Evolutionary conservation across 2,888 invertebrate genomes (phyloP).

Genomic region (Eucera pruinosa): DNA sequence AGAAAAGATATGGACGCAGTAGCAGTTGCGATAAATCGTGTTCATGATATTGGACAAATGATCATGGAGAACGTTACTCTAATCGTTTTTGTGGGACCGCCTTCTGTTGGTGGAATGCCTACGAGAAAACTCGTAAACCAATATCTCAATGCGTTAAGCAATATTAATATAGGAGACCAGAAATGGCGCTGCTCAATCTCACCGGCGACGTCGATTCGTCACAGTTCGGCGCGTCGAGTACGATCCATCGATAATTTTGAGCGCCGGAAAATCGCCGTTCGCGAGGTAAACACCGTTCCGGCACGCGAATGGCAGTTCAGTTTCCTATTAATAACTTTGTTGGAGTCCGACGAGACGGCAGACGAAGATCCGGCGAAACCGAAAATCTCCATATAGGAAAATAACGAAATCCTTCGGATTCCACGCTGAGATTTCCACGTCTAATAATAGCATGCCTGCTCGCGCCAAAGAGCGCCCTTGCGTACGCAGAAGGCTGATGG

Average conservation of each 20-base stretch:
- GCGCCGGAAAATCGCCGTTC: constrained; percentile 45
- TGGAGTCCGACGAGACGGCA: neutral
- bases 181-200: constrained; percentile 52
- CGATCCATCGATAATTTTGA: constrained; percentile 63
- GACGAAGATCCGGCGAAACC: constrained; percentile 14
- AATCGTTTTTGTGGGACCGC: constrained; percentile 37
- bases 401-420: constrained; percentile 63
- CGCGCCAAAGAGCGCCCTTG: constrained; percentile 37
- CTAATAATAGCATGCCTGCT: constrained; percentile 63
- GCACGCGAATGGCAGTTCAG: neutral
- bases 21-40: constrained; percentile 44
- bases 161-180: constrained; percentile 40
- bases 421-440: constrained; percentile 62
- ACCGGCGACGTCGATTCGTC: constrained; percentile 60
- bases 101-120: constrained; percentile 2
- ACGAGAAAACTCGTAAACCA: constrained; percentile 33
- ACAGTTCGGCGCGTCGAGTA: constrained; percentile 43
- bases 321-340: constrained; percentile 26
- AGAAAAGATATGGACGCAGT: constrained; percentile 34
- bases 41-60: constrained; percentile 48
- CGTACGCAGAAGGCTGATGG: constrained; percentile 25
- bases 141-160: constrained; percentile 12
- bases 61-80: constrained; percentile 30
- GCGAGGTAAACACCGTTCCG: constrained; percentile 33
- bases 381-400: constrained; percentile 51